Conservation (phyloP, 2,797 vertebrate genomes). For the Danio kyathit region DNA sequence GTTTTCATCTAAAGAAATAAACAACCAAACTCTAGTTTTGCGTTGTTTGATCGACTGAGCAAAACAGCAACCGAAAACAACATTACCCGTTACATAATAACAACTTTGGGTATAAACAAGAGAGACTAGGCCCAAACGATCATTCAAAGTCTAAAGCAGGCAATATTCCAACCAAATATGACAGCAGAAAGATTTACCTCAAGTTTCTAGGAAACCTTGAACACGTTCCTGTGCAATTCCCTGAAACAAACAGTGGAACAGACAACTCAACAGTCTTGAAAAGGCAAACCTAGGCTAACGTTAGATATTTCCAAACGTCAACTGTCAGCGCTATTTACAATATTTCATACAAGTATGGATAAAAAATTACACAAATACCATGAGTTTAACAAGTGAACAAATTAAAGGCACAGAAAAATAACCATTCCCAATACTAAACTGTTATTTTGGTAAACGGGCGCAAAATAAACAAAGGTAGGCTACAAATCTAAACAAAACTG, state of each 20-base stretch:
- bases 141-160: not conserved
- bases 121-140: slow-evolving; percentile 11
- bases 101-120: slow-evolving; percentile 57
- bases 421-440: not conserved
- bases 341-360: not conserved
- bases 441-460: slow-evolving; percentile 10
- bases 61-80: slow-evolving; percentile 49
- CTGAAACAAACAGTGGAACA: slow-evolving; percentile 82
- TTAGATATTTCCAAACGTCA: slow-evolving; percentile 7
- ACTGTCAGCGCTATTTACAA: not conserved
- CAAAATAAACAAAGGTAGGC: slow-evolving; percentile 20
- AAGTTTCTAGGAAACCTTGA: slow-evolving; percentile 95
- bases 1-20: not conserved
- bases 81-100: slow-evolving; percentile 58
- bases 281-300: not conserved
- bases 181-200: slow-evolving; percentile 80
- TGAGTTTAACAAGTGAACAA: not conserved
- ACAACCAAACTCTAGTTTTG: not conserved
- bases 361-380: too few species aligned
- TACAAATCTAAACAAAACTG: slow-evolving; percentile 25
- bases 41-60: slow-evolving; percentile 1
- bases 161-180: not conserved
- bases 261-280: slow-evolving; percentile 1
- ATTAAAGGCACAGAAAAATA: not conserved
- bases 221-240: slow-evolving; percentile 94